A percentile compares a stretch with the other conserved stretches of the same genome.
Evolutionary conservation across 2,113 vertebrate species (phyloP).

Genomic region (Aegotheles bennettii): DNA sequence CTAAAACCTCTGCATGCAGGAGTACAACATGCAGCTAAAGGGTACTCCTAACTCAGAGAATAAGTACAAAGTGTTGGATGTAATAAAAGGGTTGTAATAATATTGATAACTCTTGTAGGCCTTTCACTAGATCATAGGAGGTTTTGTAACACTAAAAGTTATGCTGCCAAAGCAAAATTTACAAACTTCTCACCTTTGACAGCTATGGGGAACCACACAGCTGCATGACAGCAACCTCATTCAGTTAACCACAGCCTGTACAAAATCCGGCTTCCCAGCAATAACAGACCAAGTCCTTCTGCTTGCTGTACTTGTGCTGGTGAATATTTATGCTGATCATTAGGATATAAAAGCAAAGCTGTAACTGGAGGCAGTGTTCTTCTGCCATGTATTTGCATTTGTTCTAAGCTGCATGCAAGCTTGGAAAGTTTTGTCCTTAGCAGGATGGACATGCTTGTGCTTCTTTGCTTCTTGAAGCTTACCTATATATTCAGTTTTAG

Average conservation of each 20-base stretch:
- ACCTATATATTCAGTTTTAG: neutral
- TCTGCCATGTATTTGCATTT: neutral
- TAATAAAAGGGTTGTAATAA: neutral
- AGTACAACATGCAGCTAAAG: neutral
- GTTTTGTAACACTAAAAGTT: neutral
- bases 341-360: neutral
- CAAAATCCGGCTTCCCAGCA: neutral
- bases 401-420: neutral
- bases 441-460: neutral
- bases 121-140: neutral
- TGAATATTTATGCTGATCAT: neutral
- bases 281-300: neutral
- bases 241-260: neutral
- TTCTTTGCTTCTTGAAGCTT: neutral
- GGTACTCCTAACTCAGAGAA: neutral
- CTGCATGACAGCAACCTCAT: neutral
- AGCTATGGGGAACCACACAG: rapidly evolving
- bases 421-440: neutral
- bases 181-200: neutral
- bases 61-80: neutral
- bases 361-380: neutral
- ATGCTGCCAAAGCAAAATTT: neutral
- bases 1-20: neutral
- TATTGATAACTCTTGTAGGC: neutral
- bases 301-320: neutral